A percentile compares a stretch with the other conserved stretches of the same genome.
Evolutionary conservation across 2,113 vertebrate species (phyloP).

Genomic region (Halichoerus grypus): DNA sequence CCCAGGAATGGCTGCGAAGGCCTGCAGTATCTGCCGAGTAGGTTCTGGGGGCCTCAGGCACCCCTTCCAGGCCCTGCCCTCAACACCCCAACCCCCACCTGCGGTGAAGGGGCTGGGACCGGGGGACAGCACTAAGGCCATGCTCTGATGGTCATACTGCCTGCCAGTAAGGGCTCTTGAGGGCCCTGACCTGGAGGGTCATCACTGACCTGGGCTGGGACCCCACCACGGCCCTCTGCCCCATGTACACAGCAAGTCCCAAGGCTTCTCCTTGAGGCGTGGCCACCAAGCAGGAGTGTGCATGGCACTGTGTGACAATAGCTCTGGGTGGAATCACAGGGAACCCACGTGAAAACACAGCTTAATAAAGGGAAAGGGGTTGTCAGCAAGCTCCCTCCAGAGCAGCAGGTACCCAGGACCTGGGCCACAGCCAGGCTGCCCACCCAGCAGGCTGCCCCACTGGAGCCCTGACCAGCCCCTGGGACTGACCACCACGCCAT

Average conservation of each 20-base stretch:
- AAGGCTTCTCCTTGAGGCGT: rapidly evolving
- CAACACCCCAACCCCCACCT: too few relatives aligned
- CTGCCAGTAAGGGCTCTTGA: too few relatives aligned
- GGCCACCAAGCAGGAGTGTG: too few relatives aligned
- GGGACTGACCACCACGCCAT: background rate
- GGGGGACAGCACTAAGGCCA: background rate
- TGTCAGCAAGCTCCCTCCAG: background rate
- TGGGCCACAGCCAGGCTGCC: background rate
- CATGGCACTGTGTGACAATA: rapidly evolving
- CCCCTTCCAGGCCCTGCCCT: too few relatives aligned
- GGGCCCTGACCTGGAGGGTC: background rate
- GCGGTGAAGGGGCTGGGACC: too few relatives aligned
- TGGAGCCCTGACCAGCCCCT: background rate
- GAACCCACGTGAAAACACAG: background rate
- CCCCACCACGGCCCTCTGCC: background rate
- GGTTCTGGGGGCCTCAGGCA: background rate
- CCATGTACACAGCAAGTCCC: background rate
- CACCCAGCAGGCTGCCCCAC: background rate
- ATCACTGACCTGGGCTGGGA: background rate
- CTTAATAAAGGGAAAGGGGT: background rate
- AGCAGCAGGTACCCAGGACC: background rate
- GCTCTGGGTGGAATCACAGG: background rate
- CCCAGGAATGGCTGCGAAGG: background rate
- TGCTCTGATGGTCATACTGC: too few relatives aligned
- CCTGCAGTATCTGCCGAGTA: rapidly evolving